These are phyloP conservation scores for Prinia subflava DNA, from an alignment of 2,113 vertebrate genomes.

Conservation along the genomic window DNA sequence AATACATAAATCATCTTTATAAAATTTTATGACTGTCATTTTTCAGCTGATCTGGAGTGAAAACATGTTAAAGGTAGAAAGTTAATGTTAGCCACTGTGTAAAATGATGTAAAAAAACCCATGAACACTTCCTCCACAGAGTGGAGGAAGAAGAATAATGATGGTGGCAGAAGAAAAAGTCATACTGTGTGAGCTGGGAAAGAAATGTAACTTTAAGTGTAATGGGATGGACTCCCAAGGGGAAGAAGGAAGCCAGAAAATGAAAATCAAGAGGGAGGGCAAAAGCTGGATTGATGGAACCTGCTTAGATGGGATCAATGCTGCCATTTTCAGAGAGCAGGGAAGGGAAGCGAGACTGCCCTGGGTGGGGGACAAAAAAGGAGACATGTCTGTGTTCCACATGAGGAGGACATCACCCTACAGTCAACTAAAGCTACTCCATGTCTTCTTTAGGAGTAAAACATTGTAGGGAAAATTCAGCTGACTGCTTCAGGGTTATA, in stretches of 20 bases:
- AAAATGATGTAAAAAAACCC: not conserved
- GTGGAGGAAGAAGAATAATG: not conserved
- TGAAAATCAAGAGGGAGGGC: not conserved
- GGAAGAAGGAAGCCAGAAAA: not conserved
- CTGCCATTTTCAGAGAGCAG: not conserved
- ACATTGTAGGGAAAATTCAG: not conserved
- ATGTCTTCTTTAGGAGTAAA: not conserved
- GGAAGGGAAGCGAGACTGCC: accelerated
- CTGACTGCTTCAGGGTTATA: not conserved
- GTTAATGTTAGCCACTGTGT: not conserved
- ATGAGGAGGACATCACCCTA: not conserved
- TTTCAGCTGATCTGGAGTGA: not conserved
- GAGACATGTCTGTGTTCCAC: not conserved
- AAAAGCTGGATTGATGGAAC: not conserved
- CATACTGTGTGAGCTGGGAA: not conserved
- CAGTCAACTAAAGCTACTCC: not conserved
- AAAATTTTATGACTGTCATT: not conserved
- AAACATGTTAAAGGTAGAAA: not conserved
- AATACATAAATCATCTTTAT: not conserved
- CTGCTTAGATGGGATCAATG: not conserved
- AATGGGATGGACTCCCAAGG: not conserved
- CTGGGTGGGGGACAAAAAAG: not conserved
- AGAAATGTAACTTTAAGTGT: not conserved
- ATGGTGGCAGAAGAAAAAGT: not conserved
- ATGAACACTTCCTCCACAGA: not conserved